phyloP scores from a whole-genome alignment of 2,113 vertebrate genomes.

The Orycteropus afer region DNA sequence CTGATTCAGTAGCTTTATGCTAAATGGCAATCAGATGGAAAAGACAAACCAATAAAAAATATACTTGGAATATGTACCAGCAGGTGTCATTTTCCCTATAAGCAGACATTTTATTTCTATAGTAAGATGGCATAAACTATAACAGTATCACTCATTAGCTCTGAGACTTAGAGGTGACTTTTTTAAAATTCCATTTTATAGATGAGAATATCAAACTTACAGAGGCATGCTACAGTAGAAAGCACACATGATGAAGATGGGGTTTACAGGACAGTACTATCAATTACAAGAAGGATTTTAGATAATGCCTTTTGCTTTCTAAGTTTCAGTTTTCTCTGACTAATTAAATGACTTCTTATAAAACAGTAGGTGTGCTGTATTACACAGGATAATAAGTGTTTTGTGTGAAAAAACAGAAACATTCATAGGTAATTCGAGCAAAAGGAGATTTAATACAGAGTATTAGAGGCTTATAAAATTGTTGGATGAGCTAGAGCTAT shows the following conservation, averaged over 20 bases:
- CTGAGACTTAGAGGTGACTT: slow-evolving; percentile 12
- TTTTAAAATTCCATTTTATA: not conserved
- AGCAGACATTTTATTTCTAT: not conserved
- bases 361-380: not conserved
- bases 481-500: not conserved
- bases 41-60: slow-evolving; percentile 38
- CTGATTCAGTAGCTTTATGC: slow-evolving; percentile 53
- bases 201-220: not conserved
- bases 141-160: not conserved
- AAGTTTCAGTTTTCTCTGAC: not conserved
- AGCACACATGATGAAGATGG: not conserved
- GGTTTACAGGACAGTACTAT: not conserved
- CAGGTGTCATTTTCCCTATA: slow-evolving; percentile 39
- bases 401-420: not conserved
- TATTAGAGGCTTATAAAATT: not conserved
- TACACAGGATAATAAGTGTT: not conserved
- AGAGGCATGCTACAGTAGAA: not conserved
- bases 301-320: not conserved
- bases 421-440: not conserved
- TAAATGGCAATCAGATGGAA: slow-evolving; percentile 62
- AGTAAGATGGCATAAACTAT: not conserved
- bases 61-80: not conserved
- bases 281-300: not conserved
- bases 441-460: not conserved
- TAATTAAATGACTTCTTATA: not conserved